Conservation (phyloP, 53 echinoderm and acorn worm genomes). For the Crossaster papposus region DNA sequence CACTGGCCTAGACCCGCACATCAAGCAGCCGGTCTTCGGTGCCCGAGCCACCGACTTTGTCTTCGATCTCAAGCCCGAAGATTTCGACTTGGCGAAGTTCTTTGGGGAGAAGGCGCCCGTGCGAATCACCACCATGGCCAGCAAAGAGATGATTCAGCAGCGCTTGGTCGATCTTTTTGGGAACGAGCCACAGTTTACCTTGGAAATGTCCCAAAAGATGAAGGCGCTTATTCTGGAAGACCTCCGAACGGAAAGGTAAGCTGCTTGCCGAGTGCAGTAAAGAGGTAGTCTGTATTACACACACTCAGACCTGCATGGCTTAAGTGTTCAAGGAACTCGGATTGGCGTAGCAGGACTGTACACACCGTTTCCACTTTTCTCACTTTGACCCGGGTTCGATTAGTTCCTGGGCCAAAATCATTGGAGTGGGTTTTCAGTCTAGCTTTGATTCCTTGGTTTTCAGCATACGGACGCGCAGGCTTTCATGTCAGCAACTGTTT, state of each 20-base stretch:
- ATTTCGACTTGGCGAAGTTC: slow-evolving; percentile 51
- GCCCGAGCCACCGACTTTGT: slow-evolving; percentile 64
- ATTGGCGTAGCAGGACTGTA: too few species aligned
- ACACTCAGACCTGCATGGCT: too few species aligned
- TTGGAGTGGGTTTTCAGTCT: too few species aligned
- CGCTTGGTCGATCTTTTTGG: slow-evolving; percentile 48
- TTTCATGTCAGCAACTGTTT: too few species aligned
- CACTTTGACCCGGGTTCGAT: too few species aligned
- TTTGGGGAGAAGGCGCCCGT: slow-evolving; percentile 65
- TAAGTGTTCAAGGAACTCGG: too few species aligned
- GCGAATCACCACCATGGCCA: slow-evolving; percentile 63
- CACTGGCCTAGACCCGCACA: slow-evolving; percentile 51
- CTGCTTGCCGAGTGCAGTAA: too few species aligned
- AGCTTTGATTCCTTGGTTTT: too few species aligned
- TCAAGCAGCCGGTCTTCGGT: slow-evolving; percentile 67
- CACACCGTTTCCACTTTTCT: too few species aligned
- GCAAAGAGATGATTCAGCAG: slow-evolving; percentile 42
- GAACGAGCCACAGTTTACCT: slow-evolving; percentile 38
- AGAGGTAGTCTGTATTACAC: too few species aligned
- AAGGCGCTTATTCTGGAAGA: slow-evolving; percentile 62
- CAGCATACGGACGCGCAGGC: too few species aligned
- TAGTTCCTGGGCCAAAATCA: too few species aligned
- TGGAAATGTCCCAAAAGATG: slow-evolving; percentile 17
- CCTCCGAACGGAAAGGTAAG: slow-evolving; percentile 37
- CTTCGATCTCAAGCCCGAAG: slow-evolving; percentile 54